These are phyloP conservation scores for Aphelenchoides besseyi DNA, from an alignment of 1,140 invertebrate genomes.

Conservation along the genomic window DNA sequence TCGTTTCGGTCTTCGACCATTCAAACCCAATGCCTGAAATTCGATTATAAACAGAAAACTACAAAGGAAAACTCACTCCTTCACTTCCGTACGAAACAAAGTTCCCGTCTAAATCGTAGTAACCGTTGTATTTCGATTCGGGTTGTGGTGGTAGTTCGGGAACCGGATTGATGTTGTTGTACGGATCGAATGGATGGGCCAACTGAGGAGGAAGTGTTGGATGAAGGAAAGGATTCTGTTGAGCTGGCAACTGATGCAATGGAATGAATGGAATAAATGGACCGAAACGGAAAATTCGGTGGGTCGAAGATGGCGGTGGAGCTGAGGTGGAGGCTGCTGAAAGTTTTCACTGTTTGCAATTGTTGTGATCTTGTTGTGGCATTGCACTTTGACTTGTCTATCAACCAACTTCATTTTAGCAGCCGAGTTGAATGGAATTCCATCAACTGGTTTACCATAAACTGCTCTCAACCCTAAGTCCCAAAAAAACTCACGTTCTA, in stretches of 20 bases:
- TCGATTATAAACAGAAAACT: conserved; percentile 2
- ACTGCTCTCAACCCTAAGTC: too few relatives aligned
- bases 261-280: conserved; percentile 10
- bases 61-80: background rate
- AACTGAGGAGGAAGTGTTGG: background rate
- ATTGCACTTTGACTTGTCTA: too few relatives aligned
- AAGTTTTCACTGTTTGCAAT: too few relatives aligned
- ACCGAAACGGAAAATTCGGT: conserved; percentile 18
- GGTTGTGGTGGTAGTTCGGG: conserved; percentile 15
- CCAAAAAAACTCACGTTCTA: background rate
- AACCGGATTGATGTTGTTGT: conserved; percentile 21
- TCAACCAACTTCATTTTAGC: too few relatives aligned
- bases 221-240: background rate
- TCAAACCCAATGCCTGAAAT: background rate
- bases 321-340: too few relatives aligned
- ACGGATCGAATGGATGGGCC: conserved; percentile 7
- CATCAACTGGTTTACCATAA: too few relatives aligned
- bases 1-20: conserved; percentile 11
- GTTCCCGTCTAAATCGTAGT: conserved; percentile 20
- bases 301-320: background rate
- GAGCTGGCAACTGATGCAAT: background rate
- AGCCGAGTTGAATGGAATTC: too few relatives aligned
- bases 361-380: too few relatives aligned
- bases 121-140: conserved; percentile 14
- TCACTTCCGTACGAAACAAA: conserved; percentile 18